These are phyloP conservation scores for Aphodius sticticus DNA, from an alignment of 2,888 invertebrate species.

Conservation along the genomic window DNA sequence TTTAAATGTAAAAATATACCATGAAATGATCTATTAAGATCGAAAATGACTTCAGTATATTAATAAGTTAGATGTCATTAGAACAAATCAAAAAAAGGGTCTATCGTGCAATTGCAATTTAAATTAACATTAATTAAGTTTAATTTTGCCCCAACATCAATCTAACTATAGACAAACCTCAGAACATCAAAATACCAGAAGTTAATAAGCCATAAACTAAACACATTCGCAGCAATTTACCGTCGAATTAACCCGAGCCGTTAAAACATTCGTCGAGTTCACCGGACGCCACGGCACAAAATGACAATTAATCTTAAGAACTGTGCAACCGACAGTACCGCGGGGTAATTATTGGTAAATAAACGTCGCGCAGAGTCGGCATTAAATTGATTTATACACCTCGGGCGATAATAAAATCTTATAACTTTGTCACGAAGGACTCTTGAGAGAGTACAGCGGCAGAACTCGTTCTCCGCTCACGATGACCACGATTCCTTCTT, in stretches of 20 bases:
- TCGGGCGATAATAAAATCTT: slow-evolving; percentile 17
- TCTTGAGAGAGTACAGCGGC: neutral
- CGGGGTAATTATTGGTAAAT: slow-evolving; percentile 19
- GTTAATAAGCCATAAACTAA: neutral
- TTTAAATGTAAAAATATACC: no score
- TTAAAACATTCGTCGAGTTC: neutral
- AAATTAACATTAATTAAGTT: no score
- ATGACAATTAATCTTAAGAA: neutral
- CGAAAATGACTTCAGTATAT: no score
- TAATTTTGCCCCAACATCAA: no score
- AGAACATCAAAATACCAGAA: neutral
- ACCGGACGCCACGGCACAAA: neutral
- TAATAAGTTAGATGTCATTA: no score
- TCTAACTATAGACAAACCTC: no score
- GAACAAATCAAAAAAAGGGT: no score
- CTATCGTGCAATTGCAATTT: no score
- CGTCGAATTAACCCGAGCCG: neutral
- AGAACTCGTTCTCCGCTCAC: neutral
- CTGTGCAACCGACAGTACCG: slow-evolving; percentile 8
- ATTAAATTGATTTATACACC: slow-evolving; percentile 23
- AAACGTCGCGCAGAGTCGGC: slow-evolving; percentile 8
- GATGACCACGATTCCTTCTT: neutral
- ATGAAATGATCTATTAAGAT: no score
- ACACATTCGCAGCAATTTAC: neutral
- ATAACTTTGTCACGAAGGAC: slow-evolving; percentile 14